Base-by-base conservation (phyloP, 2,113 vertebrate genomes). In the Felis catus region DNA sequence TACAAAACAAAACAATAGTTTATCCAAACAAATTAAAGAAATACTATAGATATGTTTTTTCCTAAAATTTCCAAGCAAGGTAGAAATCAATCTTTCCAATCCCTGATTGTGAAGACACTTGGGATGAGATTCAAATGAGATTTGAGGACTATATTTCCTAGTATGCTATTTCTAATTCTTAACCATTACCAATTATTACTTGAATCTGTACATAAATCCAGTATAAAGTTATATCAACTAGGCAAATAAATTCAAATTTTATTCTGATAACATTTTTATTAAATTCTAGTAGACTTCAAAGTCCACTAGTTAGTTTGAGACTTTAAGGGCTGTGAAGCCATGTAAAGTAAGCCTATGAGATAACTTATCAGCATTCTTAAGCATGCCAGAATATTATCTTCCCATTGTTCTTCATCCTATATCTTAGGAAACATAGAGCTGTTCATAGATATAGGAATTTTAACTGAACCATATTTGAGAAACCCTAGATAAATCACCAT, bases 181-280 rank as follows among this genome's bases (percentile, higher is more conserved):
- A 94, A 82, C n/a, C 1, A 76, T 84, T 63, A 88, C 4, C 21
- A 74, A 76, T 71, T 41, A 48, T 58, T 80, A 80, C 12, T 55
- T 80, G 63, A 51, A 36, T 87, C 45, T 95, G 19, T 93, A 80
- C 4, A 68, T 16, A 95, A 95, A 88, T 89, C 25, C 41, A 91
- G 8, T 88, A 80, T 18, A 93, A 92, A 53, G 1, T 81, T 97
- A 63, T 76, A 91, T 61, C 29, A 45, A 45, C 87, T 96, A 70
- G 82, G 33, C 29, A 97, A 83, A 81, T 76, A 66, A 87, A 89
- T 61, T 93, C 63, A 96, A 65, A 74, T 74, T 89, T 97, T 25
- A 94, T 92, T 97, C 53, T 89, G 36, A 74, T 92, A 85, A 81
- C 36, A 76, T 88, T 79, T 89, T 36, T 21, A 84, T 83, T 71